A percentile compares a stretch with the other conserved stretches of the same genome.
These are phyloP conservation scores for Sebastes ruberrimus DNA, from an alignment of 2,797 vertebrate genomes.

Conservation along the genomic window DNA sequence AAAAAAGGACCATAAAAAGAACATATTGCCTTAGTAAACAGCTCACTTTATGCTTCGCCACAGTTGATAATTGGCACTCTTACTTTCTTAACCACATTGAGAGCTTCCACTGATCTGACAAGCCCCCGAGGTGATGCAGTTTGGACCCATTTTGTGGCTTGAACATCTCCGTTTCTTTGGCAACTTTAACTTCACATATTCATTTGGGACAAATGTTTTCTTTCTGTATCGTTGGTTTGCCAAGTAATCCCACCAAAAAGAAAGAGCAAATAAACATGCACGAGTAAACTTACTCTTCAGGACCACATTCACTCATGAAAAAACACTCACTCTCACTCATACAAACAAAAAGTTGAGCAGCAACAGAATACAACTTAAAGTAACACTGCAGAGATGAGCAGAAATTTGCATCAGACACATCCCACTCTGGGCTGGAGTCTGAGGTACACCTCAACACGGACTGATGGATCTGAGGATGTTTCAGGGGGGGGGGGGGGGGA, in stretches of 20 bases:
- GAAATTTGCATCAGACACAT: conserved; percentile 6
- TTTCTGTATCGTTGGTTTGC: not conserved
- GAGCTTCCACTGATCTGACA: conserved; percentile 2
- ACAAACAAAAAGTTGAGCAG: conserved; percentile 40
- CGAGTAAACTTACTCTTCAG: not conserved
- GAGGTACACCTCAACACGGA: conserved; percentile 5
- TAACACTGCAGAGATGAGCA: conserved; percentile 37
- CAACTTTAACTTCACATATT: conserved; percentile 44
- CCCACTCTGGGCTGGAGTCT: not conserved
- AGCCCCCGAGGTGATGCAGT: not conserved
- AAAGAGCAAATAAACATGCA: not conserved
- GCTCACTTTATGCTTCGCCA: conserved; percentile 16
- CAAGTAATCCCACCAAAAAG: not conserved
- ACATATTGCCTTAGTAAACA: conserved; percentile 20
- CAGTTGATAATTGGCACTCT: conserved; percentile 44
- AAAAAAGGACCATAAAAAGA: conserved; percentile 4
- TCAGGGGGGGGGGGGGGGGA: not conserved
- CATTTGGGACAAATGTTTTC: conserved; percentile 21
- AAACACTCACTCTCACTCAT: conserved; percentile 7
- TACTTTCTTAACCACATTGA: conserved; percentile 14
- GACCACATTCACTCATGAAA: conserved; percentile 35
- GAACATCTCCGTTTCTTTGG: conserved; percentile 53
- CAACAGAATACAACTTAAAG: conserved; percentile 21
- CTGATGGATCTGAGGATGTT: conserved; percentile 8
- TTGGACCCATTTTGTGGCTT: conserved; percentile 50